Conservation (phyloP, 1,140 invertebrate species). For the Oppia nitens region DNA sequence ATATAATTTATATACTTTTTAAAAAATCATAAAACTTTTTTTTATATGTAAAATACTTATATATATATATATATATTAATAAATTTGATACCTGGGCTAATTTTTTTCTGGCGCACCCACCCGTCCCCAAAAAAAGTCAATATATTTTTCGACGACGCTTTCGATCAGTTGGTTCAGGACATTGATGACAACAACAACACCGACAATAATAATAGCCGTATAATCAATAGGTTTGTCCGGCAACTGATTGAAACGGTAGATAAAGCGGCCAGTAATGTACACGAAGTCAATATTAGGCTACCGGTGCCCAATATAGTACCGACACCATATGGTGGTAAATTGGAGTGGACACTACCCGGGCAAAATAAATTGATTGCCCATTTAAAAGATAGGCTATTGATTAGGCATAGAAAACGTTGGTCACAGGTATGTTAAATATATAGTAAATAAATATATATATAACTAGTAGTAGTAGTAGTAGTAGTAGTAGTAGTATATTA, state of each 20-base stretch:
- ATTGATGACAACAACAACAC: no score
- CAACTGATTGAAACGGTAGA: conserved; percentile 75
- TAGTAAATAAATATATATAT: no score
- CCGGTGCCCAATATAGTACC: conserved; percentile 77
- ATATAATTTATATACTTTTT: no score
- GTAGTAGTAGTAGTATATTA: no score
- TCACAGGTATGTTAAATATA: conserved; percentile 21
- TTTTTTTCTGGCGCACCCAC: no score
- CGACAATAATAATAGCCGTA: conserved; percentile 75
- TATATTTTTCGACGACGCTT: conserved; percentile 96
- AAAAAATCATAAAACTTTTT: no score
- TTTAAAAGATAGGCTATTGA: conserved; percentile 89
- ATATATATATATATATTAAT: no score
- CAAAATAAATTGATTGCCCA: conserved; percentile 96
- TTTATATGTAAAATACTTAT: no score
- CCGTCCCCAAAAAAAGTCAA: conserved; percentile 73
- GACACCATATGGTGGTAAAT: conserved; percentile 84
- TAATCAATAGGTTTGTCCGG: conserved; percentile 90
- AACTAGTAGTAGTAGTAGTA: no score
- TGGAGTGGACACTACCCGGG: conserved; percentile 86
- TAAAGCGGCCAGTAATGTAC: conserved; percentile 63
- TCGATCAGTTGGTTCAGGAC: conserved; percentile 73
- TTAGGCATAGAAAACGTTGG: conserved; percentile 42
- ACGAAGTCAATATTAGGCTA: conserved; percentile 31
- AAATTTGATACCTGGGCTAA: no score